phyloP scores from a whole-genome alignment of 2,888 invertebrate genomes.

The Trachelus iudaicus region DNA sequence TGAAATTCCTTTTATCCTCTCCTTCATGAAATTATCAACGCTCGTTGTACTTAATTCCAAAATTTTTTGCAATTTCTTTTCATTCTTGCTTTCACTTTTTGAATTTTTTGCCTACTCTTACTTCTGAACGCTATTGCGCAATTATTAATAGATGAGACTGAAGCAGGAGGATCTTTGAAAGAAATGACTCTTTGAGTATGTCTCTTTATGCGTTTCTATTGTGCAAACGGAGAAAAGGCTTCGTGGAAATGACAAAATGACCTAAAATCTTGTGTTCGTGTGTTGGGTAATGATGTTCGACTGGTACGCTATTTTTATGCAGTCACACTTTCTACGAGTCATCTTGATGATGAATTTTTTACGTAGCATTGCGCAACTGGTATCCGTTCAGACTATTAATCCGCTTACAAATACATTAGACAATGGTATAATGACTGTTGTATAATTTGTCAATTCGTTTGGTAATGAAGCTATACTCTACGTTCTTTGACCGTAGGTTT shows the following conservation, averaged over 20 bases:
- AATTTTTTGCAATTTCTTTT: neutral
- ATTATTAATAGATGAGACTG: neutral
- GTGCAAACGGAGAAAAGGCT: neutral
- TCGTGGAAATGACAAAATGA: neutral
- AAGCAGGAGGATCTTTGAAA: neutral
- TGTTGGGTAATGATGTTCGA: neutral
- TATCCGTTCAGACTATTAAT: neutral
- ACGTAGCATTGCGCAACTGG: neutral
- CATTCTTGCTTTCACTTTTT: neutral
- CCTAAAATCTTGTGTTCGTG: neutral
- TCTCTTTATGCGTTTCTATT: neutral
- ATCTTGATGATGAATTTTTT: neutral
- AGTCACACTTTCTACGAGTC: neutral
- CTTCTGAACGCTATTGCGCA: neutral
- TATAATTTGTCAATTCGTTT: neutral
- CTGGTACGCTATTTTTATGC: neutral
- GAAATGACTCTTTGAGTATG: neutral
- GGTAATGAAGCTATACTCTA: neutral
- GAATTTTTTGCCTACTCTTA: no score
- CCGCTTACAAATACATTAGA: neutral
- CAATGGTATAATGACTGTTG: neutral
- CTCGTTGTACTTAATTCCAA: neutral
- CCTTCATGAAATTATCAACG: neutral
- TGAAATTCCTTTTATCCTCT: neutral
- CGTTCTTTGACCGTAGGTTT: neutral